phyloP scores from a whole-genome alignment of 2,888 invertebrate genomes.

The Cataglyphis livida region DNA sequence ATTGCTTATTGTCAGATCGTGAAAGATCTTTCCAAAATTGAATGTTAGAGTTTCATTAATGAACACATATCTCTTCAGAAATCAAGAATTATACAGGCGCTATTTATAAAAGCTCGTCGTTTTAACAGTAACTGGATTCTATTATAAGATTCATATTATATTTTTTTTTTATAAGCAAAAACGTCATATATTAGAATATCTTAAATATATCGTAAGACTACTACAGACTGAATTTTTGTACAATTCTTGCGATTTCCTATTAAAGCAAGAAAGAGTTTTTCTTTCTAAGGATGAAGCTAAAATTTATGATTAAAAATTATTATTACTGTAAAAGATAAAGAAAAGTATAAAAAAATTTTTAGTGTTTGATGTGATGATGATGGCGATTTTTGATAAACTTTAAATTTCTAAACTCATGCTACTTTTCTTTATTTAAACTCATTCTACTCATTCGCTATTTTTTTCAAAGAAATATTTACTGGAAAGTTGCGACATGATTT shows the following conservation, averaged over 20 bases:
- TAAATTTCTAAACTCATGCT: slow-evolving; percentile 24
- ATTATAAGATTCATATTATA: not conserved
- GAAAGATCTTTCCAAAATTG: not conserved
- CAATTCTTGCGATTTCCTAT: not conserved
- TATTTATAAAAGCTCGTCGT: not conserved
- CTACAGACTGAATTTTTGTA: not conserved
- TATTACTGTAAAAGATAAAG: no score
- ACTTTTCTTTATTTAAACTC: no score
- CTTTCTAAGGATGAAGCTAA: no score
- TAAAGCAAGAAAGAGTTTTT: not conserved
- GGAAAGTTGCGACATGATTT: not conserved
- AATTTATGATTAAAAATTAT: no score
- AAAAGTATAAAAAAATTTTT: no score
- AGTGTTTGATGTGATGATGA: not conserved
- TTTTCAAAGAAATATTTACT: slow-evolving; percentile 16
- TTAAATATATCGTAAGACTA: not conserved
- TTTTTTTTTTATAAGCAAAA: no score
- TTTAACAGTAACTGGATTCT: not conserved
- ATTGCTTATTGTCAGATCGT: not conserved
- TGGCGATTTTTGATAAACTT: slow-evolving; percentile 20
- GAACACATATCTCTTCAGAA: not conserved
- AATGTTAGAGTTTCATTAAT: not conserved
- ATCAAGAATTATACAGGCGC: not conserved
- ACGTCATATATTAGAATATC: not conserved
- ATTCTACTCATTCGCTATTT: slow-evolving; percentile 15